phyloP scores from a whole-genome alignment of 2,797 vertebrate species.

The Numenius phaeopus region DNA sequence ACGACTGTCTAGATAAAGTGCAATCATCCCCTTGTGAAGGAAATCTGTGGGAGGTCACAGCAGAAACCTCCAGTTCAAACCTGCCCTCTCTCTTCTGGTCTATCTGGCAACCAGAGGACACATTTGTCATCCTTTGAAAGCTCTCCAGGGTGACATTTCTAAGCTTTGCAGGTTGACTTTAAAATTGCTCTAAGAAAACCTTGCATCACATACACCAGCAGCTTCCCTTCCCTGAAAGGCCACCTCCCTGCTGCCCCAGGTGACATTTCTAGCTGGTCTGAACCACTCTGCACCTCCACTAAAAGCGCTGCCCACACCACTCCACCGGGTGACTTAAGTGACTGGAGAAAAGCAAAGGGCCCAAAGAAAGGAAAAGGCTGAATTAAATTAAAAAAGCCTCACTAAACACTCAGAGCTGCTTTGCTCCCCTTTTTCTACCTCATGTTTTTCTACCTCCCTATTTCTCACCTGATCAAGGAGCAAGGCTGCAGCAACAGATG shows the following conservation, averaged over 20 bases:
- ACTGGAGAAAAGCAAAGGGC: background rate
- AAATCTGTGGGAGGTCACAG: background rate
- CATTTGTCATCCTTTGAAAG: background rate
- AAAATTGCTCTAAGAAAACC: background rate
- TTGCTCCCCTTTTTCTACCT: background rate
- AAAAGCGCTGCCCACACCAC: background rate
- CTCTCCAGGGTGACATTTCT: background rate
- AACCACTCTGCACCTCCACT: background rate
- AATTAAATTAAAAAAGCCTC: background rate
- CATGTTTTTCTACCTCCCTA: no score
- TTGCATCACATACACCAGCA: accelerated
- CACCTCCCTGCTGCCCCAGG: background rate
- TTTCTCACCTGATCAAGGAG: background rate
- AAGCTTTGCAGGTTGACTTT: background rate
- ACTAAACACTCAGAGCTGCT: background rate
- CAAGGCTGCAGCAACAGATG: background rate
- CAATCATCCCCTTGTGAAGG: background rate
- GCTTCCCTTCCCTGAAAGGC: background rate
- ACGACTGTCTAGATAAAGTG: background rate
- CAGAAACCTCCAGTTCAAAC: background rate
- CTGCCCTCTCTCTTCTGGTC: background rate
- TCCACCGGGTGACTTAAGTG: background rate
- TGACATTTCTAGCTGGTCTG: background rate
- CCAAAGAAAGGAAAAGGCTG: background rate
- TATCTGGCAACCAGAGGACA: background rate